These are phyloP conservation scores for Liasis olivaceus DNA, from an alignment of 2,797 vertebrate genomes.

Conservation along the genomic window DNA sequence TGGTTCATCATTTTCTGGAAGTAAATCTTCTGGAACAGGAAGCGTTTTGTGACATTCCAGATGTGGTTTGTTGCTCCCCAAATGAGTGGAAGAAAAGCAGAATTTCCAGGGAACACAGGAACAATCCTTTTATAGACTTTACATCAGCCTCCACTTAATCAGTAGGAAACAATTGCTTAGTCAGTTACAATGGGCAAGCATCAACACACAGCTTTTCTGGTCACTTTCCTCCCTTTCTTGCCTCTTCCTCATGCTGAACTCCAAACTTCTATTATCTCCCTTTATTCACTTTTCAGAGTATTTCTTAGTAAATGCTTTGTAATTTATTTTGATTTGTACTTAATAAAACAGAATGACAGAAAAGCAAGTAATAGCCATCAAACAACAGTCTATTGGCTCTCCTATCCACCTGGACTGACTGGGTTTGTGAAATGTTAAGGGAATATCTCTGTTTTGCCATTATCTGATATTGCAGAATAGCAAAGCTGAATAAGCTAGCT, in stretches of 20 bases:
- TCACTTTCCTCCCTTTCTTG: not conserved
- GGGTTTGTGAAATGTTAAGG: not conserved
- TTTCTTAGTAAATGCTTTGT: not conserved
- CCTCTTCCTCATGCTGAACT: not conserved
- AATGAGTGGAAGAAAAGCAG: not conserved
- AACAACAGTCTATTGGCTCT: not conserved
- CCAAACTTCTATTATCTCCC: not conserved
- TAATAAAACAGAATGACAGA: not conserved
- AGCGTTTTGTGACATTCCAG: not conserved
- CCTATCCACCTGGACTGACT: not conserved
- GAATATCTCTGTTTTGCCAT: not conserved
- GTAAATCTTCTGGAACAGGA: not conserved
- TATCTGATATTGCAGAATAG: not conserved
- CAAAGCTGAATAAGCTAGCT: not conserved
- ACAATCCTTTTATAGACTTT: not conserved
- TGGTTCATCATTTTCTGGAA: not conserved
- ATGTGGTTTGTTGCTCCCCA: not conserved
- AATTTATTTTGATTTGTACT: not conserved
- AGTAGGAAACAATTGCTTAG: not conserved
- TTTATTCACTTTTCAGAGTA: not conserved
- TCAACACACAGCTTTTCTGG: not conserved
- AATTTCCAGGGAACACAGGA: not conserved
- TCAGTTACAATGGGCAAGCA: not conserved
- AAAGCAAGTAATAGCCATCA: not conserved
- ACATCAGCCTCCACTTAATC: not conserved